Conservation (phyloP, 2,797 vertebrate genomes). For the Chrysocyon brachyurus region DNA sequence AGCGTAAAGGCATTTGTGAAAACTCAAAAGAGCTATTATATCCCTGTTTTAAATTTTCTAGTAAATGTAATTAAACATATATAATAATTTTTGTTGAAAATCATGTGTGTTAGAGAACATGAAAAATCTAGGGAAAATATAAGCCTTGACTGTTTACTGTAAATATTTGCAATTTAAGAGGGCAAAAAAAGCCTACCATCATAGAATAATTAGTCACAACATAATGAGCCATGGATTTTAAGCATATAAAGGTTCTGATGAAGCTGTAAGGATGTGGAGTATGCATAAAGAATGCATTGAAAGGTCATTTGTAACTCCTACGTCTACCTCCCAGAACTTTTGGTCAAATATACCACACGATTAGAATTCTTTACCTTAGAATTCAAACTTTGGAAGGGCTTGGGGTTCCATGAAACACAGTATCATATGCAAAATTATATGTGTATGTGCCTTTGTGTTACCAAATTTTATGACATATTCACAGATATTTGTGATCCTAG, state of each 20-base stretch:
- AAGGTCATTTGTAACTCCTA: not conserved
- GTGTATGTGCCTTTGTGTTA: not conserved
- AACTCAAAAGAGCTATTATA: not conserved
- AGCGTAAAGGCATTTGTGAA: not conserved
- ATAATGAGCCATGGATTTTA: conserved; percentile 21
- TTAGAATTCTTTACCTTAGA: not conserved
- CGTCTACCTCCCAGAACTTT: not conserved
- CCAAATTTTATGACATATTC: conserved; percentile 4
- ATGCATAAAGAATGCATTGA: not conserved
- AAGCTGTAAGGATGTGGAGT: not conserved
- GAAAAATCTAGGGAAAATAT: not conserved
- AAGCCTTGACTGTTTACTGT: not conserved
- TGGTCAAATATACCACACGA: not conserved
- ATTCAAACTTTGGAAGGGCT: not conserved
- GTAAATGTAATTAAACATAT: not conserved
- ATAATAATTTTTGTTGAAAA: conserved; percentile 38
- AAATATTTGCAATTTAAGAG: not conserved
- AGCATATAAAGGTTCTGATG: not conserved
- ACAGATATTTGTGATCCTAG: not conserved
- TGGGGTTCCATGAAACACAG: not conserved
- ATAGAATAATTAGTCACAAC: not conserved
- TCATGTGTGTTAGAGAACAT: not conserved
- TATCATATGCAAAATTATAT: not conserved
- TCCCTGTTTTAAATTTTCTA: not conserved
- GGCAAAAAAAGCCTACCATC: not conserved